phyloP scores from a whole-genome alignment of 1,140 invertebrate species.

The Drosophila erecta region DNA sequence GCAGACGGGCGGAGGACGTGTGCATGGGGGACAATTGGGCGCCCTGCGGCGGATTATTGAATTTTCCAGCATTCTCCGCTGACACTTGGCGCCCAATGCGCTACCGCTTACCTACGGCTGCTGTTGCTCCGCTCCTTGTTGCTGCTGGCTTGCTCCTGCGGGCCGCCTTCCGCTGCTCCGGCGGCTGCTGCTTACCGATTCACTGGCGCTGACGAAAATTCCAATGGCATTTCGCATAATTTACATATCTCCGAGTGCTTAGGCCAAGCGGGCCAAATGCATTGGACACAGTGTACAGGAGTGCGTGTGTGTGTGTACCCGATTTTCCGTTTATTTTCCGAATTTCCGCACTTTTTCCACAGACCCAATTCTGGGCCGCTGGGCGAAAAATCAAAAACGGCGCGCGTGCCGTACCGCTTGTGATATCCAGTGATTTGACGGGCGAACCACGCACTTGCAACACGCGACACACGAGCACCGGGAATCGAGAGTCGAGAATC shows the following conservation, averaged over 20 bases:
- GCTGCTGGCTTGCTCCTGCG: slow-evolving; percentile 5
- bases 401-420: slow-evolving; percentile 42
- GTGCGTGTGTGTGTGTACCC: slow-evolving; percentile 26
- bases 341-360: slow-evolving; percentile 19
- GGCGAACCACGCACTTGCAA: slow-evolving; percentile 44
- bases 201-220: slow-evolving; percentile 61
- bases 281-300: slow-evolving; percentile 31
- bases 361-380: slow-evolving; percentile 66
- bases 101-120: slow-evolving; percentile 43
- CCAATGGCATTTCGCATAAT: slow-evolving; percentile 68
- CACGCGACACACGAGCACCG: slow-evolving; percentile 43
- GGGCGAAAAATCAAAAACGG: slow-evolving; percentile 51
- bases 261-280: slow-evolving; percentile 43
- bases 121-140: slow-evolving; percentile 9
- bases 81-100: slow-evolving; percentile 75
- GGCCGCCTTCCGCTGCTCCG: background rate
- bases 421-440: slow-evolving; percentile 41
- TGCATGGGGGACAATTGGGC: slow-evolving; percentile 40
- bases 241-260: slow-evolving; percentile 67
- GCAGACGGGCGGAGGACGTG: slow-evolving; percentile 5
- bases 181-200: slow-evolving; percentile 47
- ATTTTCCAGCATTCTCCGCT: slow-evolving; percentile 78
- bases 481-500: slow-evolving; percentile 14
- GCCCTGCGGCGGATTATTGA: slow-evolving; percentile 78
- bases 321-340: slow-evolving; percentile 16